Base-by-base conservation (phyloP, 2,797 vertebrate genomes). In the Melanotaenia nigrans region DNA sequence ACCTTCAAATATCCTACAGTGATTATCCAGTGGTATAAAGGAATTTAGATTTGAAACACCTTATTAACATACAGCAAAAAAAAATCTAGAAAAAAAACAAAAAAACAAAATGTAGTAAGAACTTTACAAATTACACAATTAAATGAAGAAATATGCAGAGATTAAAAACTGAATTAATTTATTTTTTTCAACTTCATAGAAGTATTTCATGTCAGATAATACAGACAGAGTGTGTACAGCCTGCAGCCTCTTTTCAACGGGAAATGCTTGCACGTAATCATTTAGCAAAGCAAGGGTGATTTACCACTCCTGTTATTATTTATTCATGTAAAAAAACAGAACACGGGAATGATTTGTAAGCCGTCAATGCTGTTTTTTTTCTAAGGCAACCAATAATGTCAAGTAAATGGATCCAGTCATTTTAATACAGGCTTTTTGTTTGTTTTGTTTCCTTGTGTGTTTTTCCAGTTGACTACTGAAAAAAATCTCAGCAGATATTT, bases 231-330 rank as follows among this genome's bases (percentile, higher is more conserved):
- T 14, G 1, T 16, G 57, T 74, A 28, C 57, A 40, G 59, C 49
- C 33, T 70, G n/a, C 22, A 22, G 49, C 51, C 35, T 78, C 32
- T 81, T 45, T 79, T 70, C 49, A 66, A 1, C 64, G 40, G 42
- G 64, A 25, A 22, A 22, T 67, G 56, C 25, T 64, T 67, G 61
- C 70, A 59, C 63, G 81, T 74, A 73, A 82, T 89, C 77, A 87
- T 89, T 90, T 78, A 78, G 71, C 53, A 78, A 73, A 84, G 73
- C 60, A 54, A 64, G 36, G 68, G 61, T 65, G 73, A 88, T 86
- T 86, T 79, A 87, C 78, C 36, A 68, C 56, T 45, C 30, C 18
- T 28, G 22, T 40, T 67, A 77, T 88, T 82, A 86, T 55, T 89
- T 84, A 87, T 87, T 85, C 56, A 85, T 82, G 71, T 74, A 51